phyloP scores from a whole-genome alignment of 1,140 invertebrate genomes.

The Solenopsis invicta region DNA sequence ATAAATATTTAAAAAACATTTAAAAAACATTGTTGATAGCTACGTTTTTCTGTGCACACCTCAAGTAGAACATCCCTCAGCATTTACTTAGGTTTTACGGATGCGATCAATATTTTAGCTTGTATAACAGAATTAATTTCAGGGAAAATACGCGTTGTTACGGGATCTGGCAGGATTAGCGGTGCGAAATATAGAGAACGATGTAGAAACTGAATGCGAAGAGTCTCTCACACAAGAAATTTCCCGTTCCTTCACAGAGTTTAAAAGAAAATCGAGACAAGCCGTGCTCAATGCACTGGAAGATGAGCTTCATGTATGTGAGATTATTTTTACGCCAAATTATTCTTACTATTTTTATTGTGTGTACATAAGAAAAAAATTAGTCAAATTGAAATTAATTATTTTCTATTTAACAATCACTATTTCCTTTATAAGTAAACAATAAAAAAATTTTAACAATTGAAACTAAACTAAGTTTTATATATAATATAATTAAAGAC shows the following conservation, averaged over 20 bases:
- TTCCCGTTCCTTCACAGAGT: conserved; percentile 83
- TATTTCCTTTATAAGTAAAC: too few relatives aligned
- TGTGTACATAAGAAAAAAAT: too few relatives aligned
- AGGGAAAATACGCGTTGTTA: conserved; percentile 89
- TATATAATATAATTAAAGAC: too few relatives aligned
- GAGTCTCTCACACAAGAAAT: conserved; percentile 80
- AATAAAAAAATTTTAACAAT: too few relatives aligned
- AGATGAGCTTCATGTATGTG: conserved; percentile 83
- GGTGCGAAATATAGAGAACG: conserved; percentile 82
- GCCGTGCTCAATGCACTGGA: conserved; percentile 84
- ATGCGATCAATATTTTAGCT: neutral
- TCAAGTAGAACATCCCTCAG: neutral
- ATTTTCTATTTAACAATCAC: too few relatives aligned
- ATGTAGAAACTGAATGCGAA: conserved; percentile 81
- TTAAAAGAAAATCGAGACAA: conserved; percentile 87
- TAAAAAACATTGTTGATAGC: too few relatives aligned
- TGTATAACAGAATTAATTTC: conserved; percentile 34
- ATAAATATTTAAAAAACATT: too few relatives aligned
- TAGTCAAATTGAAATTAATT: too few relatives aligned
- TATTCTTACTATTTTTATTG: too few relatives aligned
- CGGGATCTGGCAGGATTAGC: conserved; percentile 88
- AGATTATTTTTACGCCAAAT: neutral
- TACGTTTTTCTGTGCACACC: too few relatives aligned
- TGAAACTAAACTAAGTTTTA: too few relatives aligned
- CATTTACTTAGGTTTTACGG: neutral